These are phyloP conservation scores for Ctenoplectra terminalis DNA, from an alignment of 1,140 invertebrate species.

Conservation along the genomic window DNA sequence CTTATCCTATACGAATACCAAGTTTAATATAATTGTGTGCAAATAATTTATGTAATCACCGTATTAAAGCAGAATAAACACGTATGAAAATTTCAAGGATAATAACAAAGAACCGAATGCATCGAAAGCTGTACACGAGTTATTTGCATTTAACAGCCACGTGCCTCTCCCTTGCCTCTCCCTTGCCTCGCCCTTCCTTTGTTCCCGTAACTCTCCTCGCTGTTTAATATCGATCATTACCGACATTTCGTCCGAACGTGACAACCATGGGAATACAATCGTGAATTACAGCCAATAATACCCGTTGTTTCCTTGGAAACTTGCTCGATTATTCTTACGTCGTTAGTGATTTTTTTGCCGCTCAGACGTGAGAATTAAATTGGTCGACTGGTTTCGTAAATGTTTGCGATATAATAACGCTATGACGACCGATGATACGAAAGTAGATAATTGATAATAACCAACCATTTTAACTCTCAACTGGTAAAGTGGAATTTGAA, in stretches of 20 bases:
- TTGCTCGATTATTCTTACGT: background rate
- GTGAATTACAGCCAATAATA: slow-evolving; percentile 16
- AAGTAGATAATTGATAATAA: too few species aligned
- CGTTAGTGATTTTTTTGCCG: background rate
- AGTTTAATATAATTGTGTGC: too few species aligned
- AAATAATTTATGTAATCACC: too few species aligned
- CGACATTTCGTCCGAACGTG: slow-evolving; percentile 34
- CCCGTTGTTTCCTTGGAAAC: background rate
- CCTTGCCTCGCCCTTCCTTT: slow-evolving; percentile 9
- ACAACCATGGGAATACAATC: slow-evolving; percentile 15
- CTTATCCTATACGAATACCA: too few species aligned
- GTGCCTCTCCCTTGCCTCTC: slow-evolving; percentile 4
- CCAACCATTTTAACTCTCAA: too few species aligned
- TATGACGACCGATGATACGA: too few species aligned
- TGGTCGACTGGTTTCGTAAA: background rate
- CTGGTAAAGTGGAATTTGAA: too few species aligned
- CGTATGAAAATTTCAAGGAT: slow-evolving; percentile 36
- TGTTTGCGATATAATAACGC: background rate
- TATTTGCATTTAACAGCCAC: slow-evolving; percentile 65
- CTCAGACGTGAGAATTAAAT: background rate
- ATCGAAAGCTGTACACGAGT: background rate
- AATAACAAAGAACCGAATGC: slow-evolving; percentile 3
- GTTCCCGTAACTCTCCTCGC: background rate
- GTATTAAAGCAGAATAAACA: background rate
- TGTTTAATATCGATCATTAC: slow-evolving; percentile 56